phyloP scores from a whole-genome alignment of 2,888 invertebrate genomes.

The Andrena dorsata region DNA sequence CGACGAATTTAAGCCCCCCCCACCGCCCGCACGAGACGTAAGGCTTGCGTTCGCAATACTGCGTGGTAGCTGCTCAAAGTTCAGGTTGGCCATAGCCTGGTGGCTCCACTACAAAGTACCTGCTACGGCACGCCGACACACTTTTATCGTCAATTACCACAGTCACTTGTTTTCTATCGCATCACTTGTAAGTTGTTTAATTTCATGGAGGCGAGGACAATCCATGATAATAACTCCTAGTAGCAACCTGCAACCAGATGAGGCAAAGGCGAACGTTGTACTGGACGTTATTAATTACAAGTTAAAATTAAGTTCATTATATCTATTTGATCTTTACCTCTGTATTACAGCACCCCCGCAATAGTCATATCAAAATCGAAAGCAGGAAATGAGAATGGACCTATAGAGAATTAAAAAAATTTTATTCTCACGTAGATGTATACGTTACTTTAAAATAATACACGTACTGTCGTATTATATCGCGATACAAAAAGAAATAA shows the following conservation, averaged over 20 bases:
- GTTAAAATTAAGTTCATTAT: not conserved
- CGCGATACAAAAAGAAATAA: not conserved
- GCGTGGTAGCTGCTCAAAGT: slow-evolving; percentile 95
- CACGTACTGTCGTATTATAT: not conserved
- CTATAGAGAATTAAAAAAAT: slow-evolving; percentile 50
- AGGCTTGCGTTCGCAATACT: slow-evolving; percentile 93
- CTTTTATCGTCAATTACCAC: slow-evolving; percentile 63
- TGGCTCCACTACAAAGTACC: slow-evolving; percentile 79
- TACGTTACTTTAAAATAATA: not conserved
- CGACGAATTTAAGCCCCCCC: slow-evolving; percentile 87
- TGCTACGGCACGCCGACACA: slow-evolving; percentile 74
- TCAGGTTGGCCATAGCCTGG: slow-evolving; percentile 96
- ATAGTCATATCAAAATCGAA: slow-evolving; percentile 56
- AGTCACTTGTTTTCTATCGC: slow-evolving; percentile 63
- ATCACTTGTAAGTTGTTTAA: slow-evolving; percentile 56
- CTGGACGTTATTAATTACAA: not conserved
- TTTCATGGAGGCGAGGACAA: slow-evolving; percentile 60
- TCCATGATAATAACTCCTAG: slow-evolving; percentile 68
- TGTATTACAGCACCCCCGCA: slow-evolving; percentile 31
- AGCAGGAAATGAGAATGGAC: slow-evolving; percentile 44
- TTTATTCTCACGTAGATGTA: slow-evolving; percentile 23
- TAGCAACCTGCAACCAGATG: slow-evolving; percentile 54
- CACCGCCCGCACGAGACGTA: slow-evolving; percentile 88
- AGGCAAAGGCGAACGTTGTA: slow-evolving; percentile 14
- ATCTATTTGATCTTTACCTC: slow-evolving; percentile 44